Evolutionary conservation across 2,113 vertebrate genomes (phyloP).

Genomic region (Actinemys pallida): DNA sequence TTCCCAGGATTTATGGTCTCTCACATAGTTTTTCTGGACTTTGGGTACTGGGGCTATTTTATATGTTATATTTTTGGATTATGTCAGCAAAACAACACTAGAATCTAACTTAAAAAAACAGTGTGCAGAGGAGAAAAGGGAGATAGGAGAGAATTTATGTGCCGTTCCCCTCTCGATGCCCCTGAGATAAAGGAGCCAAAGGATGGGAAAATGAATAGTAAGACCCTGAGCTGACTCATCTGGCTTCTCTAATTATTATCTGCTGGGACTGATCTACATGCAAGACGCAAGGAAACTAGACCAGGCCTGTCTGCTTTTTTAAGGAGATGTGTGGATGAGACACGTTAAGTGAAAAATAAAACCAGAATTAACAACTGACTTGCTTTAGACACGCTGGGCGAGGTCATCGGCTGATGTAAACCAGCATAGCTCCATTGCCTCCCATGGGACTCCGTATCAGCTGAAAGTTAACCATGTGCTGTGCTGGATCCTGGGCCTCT

Average conservation of each 20-base stretch:
- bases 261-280: accelerated
- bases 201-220: not conserved
- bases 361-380: not conserved
- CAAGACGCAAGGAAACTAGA: not conserved
- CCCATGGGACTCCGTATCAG: too few relatives aligned
- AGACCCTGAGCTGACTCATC: not conserved
- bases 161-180: not conserved
- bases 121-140: not conserved
- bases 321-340: not conserved
- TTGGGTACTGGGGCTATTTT: conserved; percentile 5
- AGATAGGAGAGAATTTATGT: not conserved
- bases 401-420: not conserved
- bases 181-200: not conserved
- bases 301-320: not conserved
- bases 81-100: not conserved
- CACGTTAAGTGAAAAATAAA: not conserved
- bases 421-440: not conserved
- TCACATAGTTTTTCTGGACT: conserved; percentile 2
- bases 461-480: not conserved
- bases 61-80: conserved; percentile 22
- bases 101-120: conserved; percentile 40
- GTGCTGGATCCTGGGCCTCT: not conserved
- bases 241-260: conserved; percentile 9
- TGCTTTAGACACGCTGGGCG: not conserved
- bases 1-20: conserved; percentile 27